phyloP scores from a whole-genome alignment of 2,797 vertebrate species.

The Jordanella pulchra region DNA sequence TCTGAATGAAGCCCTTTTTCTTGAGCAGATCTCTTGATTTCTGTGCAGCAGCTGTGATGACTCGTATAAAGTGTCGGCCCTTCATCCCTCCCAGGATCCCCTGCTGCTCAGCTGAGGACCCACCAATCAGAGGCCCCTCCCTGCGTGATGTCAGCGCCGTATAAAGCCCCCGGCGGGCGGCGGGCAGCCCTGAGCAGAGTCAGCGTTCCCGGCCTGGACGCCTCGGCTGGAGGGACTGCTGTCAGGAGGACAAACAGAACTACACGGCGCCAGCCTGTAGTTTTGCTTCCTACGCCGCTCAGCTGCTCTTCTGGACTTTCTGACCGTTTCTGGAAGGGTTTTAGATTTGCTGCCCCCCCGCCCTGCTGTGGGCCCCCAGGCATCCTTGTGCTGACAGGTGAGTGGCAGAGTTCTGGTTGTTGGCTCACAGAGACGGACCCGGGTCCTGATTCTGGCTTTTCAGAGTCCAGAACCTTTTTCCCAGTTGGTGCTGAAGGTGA shows the following conservation, averaged over 20 bases:
- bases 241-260: slow-evolving; percentile 90
- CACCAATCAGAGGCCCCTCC: slow-evolving; percentile 78
- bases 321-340: slow-evolving; percentile 83
- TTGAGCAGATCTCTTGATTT: slow-evolving; percentile 3
- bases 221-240: slow-evolving; percentile 99
- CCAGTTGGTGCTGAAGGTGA: slow-evolving; percentile 48
- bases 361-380: slow-evolving; percentile 86
- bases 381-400: slow-evolving; percentile 93
- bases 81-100: slow-evolving; percentile 73
- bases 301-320: slow-evolving; percentile 88
- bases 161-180: slow-evolving; percentile 86
- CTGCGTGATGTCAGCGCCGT: slow-evolving; percentile 80
- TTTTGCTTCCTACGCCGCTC: slow-evolving; percentile 92
- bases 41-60: slow-evolving; percentile 68
- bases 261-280: slow-evolving; percentile 86
- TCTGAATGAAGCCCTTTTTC: background rate
- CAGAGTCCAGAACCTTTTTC: background rate
- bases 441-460: slow-evolving; percentile 2
- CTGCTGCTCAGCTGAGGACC: slow-evolving; percentile 28
- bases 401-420: slow-evolving; percentile 41
- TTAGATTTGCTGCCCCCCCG: slow-evolving; percentile 80
- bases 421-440: background rate
- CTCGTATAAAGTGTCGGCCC: slow-evolving; percentile 77
- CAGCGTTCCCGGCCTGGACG: slow-evolving; percentile 95
- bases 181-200: slow-evolving; percentile 91